Conservation (phyloP, 2,113 vertebrate genomes). For the Tachysurus fulvidraco region DNA sequence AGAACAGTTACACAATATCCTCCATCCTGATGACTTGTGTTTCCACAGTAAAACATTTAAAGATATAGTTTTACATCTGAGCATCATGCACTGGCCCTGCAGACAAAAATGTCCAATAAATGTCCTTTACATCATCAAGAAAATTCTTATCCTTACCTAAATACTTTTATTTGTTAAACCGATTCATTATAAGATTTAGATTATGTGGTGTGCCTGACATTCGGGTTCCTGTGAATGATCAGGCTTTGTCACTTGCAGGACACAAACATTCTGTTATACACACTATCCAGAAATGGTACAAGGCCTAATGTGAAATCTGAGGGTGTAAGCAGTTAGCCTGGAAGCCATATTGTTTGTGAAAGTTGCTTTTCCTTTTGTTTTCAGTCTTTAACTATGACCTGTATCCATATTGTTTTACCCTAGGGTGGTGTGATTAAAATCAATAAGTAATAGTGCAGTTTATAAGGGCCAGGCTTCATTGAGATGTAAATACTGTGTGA, state of each 20-base stretch:
- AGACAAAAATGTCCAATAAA: not conserved
- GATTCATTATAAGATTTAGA: not conserved
- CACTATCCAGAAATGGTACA: not conserved
- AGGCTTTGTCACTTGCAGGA: not conserved
- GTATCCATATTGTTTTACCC: not conserved
- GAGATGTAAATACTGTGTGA: slow-evolving; percentile 53
- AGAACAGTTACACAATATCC: not conserved
- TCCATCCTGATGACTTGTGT: not conserved
- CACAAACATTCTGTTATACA: not conserved
- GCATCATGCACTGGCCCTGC: not conserved
- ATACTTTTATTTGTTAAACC: not conserved
- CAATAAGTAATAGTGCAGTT: slow-evolving; percentile 45
- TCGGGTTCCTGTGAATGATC: not conserved
- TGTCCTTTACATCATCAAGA: not conserved
- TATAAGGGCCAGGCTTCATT: slow-evolving; percentile 13
- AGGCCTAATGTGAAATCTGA: not conserved
- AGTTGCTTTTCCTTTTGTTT: not conserved
- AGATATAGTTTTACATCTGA: not conserved
- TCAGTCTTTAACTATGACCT: not conserved
- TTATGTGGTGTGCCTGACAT: not conserved
- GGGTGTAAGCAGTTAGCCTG: not conserved
- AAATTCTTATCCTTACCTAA: not conserved
- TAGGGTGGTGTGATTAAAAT: not conserved
- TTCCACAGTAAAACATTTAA: not conserved
- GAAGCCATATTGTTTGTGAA: not conserved